Conservation (phyloP, 2,797 vertebrate species). For the Basileuterus tristriatus region DNA sequence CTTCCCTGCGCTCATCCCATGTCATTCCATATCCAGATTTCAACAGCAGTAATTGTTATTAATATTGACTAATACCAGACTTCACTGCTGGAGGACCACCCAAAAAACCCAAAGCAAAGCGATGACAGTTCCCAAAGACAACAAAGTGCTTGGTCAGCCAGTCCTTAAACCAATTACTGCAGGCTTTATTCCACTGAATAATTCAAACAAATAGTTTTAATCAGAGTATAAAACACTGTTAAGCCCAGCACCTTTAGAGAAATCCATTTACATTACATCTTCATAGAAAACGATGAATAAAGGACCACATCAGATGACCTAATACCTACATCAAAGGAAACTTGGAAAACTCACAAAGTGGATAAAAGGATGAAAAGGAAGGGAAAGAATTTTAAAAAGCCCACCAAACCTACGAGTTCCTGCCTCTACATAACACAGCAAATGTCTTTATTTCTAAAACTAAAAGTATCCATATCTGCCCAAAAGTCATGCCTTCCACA, state of each 20-base stretch:
- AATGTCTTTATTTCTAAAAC: background rate
- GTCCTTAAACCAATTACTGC: slow-evolving; percentile 11
- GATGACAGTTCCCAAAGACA: background rate
- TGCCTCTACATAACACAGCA: background rate
- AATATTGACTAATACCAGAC: background rate
- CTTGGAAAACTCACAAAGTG: background rate
- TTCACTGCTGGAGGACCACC: background rate
- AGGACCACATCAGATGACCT: background rate
- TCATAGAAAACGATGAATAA: background rate
- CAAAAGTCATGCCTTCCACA: background rate
- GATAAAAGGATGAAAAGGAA: background rate
- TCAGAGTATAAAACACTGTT: background rate
- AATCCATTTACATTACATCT: background rate
- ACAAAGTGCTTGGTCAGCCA: slow-evolving; percentile 14
- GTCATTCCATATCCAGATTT: background rate
- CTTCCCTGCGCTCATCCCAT: background rate
- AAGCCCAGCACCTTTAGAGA: background rate
- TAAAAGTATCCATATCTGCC: background rate
- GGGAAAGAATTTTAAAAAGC: background rate
- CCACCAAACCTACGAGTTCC: background rate
- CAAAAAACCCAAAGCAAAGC: background rate
- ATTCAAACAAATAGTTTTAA: slow-evolving; percentile 29
- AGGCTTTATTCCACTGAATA: slow-evolving; percentile 1
- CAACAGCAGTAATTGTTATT: background rate
- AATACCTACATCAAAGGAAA: background rate